phyloP scores from a whole-genome alignment of 2,113 vertebrate genomes.

The Entelurus aequoreus region DNA sequence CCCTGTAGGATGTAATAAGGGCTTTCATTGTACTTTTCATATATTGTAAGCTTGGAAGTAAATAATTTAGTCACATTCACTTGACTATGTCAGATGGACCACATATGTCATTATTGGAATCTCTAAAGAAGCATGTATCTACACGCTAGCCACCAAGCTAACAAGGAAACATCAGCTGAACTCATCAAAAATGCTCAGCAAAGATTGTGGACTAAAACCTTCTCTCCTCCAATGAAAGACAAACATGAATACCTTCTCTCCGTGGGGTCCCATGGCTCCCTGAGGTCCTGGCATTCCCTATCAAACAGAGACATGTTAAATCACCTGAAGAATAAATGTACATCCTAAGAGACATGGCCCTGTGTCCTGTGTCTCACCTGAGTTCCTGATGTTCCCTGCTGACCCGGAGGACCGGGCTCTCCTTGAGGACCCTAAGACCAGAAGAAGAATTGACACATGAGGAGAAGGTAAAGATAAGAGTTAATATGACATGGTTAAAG shows the following conservation, averaged over 20 bases:
- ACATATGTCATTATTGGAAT: not conserved
- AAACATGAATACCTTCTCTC: constrained; percentile 81
- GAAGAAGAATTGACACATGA: not conserved
- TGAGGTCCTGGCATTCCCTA: constrained; percentile 96
- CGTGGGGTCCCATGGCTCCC: constrained; percentile 90
- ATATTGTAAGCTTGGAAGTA: not conserved
- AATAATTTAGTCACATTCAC: not conserved
- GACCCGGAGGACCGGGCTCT: constrained; percentile 88
- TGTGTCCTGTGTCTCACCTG: constrained; percentile 71
- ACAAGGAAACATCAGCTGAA: too few relatives aligned
- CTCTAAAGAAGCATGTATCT: not conserved
- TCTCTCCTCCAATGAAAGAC: not conserved
- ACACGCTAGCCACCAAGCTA: too few relatives aligned
- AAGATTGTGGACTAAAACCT: too few relatives aligned
- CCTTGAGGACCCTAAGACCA: constrained; percentile 83
- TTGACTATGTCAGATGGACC: not conserved
- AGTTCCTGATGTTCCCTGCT: constrained; percentile 87
- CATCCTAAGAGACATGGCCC: not conserved
- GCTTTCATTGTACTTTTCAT: not conserved
- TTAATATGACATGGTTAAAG: not conserved
- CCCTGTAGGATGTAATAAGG: constrained; percentile 65
- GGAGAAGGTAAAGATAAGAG: not conserved
- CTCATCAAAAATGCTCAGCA: too few relatives aligned
- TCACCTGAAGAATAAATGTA: not conserved
- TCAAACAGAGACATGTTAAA: not conserved